A percentile compares a stretch with the other conserved stretches of the same genome.
Evolutionary conservation across 2,888 invertebrate genomes (phyloP).

Genomic region (Cephus pygmeus): DNA sequence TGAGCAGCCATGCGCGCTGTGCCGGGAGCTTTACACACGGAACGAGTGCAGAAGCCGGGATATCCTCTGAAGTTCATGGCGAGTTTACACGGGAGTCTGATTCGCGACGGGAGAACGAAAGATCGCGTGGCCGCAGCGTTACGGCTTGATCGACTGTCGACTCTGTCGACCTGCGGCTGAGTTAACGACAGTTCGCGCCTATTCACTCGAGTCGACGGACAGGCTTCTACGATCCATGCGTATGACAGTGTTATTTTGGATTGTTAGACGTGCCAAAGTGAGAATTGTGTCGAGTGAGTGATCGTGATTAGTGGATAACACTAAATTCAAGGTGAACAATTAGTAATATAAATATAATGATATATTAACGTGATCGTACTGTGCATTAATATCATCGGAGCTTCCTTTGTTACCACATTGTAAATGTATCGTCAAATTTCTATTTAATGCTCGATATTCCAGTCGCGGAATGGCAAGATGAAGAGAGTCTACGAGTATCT

Average conservation of each 20-base stretch:
- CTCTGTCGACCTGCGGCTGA: background rate
- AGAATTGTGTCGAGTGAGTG: background rate
- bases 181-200: background rate
- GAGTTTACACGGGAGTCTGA: background rate
- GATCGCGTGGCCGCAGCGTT: background rate
- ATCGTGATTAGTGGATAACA: background rate
- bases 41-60: background rate
- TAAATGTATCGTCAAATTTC: background rate
- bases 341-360: background rate
- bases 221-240: background rate
- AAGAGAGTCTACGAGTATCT: background rate
- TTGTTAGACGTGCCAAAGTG: background rate
- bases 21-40: background rate
- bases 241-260: background rate
- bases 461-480: background rate
- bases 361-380: background rate
- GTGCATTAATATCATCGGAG: background rate
- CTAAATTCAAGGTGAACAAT: too few relatives aligned
- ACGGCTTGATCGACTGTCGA: background rate
- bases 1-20: slow-evolving; percentile 4
- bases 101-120: background rate
- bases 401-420: background rate
- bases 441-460: background rate
- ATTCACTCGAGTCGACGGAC: background rate
- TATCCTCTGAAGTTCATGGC: background rate